Evolutionary conservation across 2,888 invertebrate genomes (phyloP).

Genomic region (Laothoe populi): DNA sequence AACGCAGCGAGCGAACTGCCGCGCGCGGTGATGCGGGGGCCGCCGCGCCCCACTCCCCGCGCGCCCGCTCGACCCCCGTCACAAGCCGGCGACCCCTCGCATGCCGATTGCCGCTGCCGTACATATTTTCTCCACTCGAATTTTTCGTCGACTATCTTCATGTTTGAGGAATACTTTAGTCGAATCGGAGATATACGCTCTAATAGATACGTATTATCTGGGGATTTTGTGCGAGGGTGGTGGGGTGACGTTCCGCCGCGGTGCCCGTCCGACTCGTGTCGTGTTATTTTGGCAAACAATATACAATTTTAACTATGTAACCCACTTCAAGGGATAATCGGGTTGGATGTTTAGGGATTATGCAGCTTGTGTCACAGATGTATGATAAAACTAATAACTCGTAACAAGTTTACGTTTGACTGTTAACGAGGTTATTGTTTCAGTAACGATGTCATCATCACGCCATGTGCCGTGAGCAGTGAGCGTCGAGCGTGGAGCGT

Average conservation of each 20-base stretch:
- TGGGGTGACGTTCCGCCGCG: constrained; percentile 48
- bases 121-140: constrained; percentile 83
- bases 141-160: constrained; percentile 83
- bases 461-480: neutral
- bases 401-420: constrained; percentile 20
- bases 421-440: constrained; percentile 21
- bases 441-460: constrained; percentile 22
- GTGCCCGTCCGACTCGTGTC: constrained; percentile 59
- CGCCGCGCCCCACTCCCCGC: constrained; percentile 55
- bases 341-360: constrained; percentile 31
- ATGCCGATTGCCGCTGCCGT: constrained; percentile 73
- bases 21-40: constrained; percentile 48
- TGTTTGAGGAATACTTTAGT: constrained; percentile 83
- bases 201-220: constrained; percentile 82
- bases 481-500: neutral
- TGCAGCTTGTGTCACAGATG: constrained; percentile 35
- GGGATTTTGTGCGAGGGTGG: constrained; percentile 68
- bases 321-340: constrained; percentile 29
- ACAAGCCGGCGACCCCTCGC: constrained; percentile 66
- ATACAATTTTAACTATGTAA: constrained; percentile 55
- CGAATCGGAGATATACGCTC: constrained; percentile 82
- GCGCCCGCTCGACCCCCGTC: constrained; percentile 51
- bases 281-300: constrained; percentile 62
- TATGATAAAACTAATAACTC: constrained; percentile 27
- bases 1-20: constrained; percentile 70